Percentiles rank a stretch among this genome's conserved stretches.
These are phyloP conservation scores for Dendrocopos noguchii DNA, from an alignment of 2,113 vertebrate genomes.

Conservation along the genomic window DNA sequence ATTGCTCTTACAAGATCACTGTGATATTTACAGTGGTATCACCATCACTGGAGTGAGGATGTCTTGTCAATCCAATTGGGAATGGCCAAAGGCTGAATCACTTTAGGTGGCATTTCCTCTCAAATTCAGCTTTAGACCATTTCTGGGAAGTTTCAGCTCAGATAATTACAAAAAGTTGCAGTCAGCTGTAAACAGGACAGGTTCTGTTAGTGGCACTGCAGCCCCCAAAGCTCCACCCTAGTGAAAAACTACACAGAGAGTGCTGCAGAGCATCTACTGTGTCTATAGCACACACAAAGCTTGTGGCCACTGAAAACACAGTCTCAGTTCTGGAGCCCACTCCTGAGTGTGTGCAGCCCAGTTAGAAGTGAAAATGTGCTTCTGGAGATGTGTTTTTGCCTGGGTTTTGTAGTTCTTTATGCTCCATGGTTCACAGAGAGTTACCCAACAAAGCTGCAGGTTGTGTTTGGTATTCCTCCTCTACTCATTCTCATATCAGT, in stretches of 20 bases:
- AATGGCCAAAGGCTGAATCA: background rate
- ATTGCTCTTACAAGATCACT: background rate
- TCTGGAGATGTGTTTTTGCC: background rate
- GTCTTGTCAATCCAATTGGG: background rate
- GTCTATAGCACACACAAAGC: fast-evolving
- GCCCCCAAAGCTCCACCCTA: background rate
- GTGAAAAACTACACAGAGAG: fast-evolving
- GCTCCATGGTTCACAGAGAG: background rate
- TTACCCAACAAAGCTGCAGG: too few relatives aligned
- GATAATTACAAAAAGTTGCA: background rate
- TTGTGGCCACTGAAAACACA: fast-evolving
- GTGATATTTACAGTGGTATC: background rate
- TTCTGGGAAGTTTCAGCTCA: background rate
- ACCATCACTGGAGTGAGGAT: background rate
- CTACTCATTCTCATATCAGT: background rate
- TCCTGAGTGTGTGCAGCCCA: fast-evolving
- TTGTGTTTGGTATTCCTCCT: background rate
- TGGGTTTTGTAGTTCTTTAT: background rate
- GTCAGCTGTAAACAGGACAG: fast-evolving
- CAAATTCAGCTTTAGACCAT: background rate
- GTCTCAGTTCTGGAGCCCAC: background rate
- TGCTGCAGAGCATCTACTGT: fast-evolving
- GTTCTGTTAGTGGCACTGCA: background rate
- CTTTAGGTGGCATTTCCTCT: background rate
- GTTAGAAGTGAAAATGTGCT: fast-evolving